phyloP scores from a whole-genome alignment of 2,113 vertebrate species.

The Nothobranchius kuhntae region DNA sequence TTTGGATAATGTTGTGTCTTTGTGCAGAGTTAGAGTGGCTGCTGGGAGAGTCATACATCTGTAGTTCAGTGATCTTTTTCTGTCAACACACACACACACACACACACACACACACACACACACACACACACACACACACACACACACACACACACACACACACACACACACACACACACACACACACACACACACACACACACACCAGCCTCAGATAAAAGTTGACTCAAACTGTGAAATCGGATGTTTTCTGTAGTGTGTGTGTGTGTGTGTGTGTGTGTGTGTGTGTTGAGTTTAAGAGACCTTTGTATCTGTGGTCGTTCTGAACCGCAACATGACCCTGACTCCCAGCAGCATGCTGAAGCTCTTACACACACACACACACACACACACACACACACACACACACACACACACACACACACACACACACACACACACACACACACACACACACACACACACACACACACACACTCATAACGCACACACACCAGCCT shows the following conservation, averaged over 20 bases:
- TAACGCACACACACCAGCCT: background rate
- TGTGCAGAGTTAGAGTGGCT: slow-evolving; percentile 5
- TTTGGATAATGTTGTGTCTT: slow-evolving; percentile 3
- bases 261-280: background rate
- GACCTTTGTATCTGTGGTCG: slow-evolving; percentile 19
- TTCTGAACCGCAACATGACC: slow-evolving; percentile 24
- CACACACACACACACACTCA: slow-evolving; percentile 1
- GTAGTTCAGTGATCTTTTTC: slow-evolving; percentile 44
- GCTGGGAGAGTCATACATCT: slow-evolving; percentile 41
- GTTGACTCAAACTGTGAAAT: no score
- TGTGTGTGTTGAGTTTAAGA: background rate
- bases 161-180: slow-evolving; percentile 5
- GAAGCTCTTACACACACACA: slow-evolving; percentile 1
- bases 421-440: no score
- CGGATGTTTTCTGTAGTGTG: background rate
- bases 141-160: background rate
- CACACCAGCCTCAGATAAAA: slow-evolving; percentile 14
- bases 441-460: background rate
- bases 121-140: slow-evolving; percentile 6
- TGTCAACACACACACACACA: slow-evolving; percentile 10
- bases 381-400: background rate
- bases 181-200: background rate
- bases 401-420: no score
- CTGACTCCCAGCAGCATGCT: background rate
- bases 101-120: slow-evolving; percentile 1